These are phyloP conservation scores for Limnodromus scolopaceus DNA, from an alignment of 2,797 vertebrate species.

Conservation along the genomic window DNA sequence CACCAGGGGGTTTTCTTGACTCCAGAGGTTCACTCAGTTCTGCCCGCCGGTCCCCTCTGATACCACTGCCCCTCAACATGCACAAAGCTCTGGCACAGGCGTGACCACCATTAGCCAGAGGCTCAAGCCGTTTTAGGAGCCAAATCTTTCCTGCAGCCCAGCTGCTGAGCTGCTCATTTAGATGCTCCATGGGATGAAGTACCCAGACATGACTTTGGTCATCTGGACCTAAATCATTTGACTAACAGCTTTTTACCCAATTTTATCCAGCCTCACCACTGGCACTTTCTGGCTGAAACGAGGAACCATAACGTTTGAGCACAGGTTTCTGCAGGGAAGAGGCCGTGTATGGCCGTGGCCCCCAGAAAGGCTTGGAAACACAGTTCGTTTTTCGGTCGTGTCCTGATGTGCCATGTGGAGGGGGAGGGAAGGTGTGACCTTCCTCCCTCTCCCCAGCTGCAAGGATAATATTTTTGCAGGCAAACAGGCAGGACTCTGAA, in stretches of 20 bases:
- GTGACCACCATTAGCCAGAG: neutral
- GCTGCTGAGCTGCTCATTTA: neutral
- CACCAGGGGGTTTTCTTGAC: neutral
- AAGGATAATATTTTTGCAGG: slow-evolving; percentile 75
- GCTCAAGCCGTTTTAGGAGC: neutral
- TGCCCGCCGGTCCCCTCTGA: neutral
- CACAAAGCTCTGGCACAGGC: accelerated
- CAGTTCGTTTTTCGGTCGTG: neutral
- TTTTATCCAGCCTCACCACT: neutral
- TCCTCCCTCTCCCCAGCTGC: neutral
- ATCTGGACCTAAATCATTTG: neutral
- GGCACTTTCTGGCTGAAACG: neutral
- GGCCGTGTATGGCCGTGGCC: accelerated
- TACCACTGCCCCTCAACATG: neutral
- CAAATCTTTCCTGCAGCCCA: neutral
- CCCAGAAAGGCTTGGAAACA: neutral
- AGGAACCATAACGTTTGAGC: neutral
- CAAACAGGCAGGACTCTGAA: slow-evolving; percentile 50
- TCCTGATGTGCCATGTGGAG: neutral
- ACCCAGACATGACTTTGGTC: neutral
- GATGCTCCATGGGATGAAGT: neutral
- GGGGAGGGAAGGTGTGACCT: neutral
- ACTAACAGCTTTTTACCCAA: neutral
- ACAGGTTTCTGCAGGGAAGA: neutral
- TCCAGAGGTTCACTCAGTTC: neutral